Conservation (phyloP, 1,140 invertebrate species). For the Chlorops oryzae region DNA sequence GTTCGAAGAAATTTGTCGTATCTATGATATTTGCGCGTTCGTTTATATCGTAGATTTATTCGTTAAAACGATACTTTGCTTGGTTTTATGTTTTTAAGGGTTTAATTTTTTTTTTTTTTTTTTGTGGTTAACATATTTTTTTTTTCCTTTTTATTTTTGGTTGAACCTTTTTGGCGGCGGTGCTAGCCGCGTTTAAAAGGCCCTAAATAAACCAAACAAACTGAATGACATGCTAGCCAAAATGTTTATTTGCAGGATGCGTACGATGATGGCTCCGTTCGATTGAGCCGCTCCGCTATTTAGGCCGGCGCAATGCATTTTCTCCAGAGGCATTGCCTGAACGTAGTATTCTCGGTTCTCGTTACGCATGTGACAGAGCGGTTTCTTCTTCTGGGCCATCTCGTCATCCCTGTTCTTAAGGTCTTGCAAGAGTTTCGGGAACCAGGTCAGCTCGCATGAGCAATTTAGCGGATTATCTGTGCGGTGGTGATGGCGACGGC, state of each 20-base stretch:
- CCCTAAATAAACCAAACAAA: neutral
- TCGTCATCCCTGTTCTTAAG: conserved; percentile 73
- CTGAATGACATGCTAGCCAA: conserved; percentile 28
- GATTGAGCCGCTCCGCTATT: conserved; percentile 47
- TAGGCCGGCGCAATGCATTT: conserved; percentile 72
- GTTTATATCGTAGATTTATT: no score
- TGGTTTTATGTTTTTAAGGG: neutral
- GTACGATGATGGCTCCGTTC: conserved; percentile 37
- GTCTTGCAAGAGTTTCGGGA: conserved; percentile 69
- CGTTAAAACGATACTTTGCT: no score
- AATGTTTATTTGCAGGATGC: conserved; percentile 45
- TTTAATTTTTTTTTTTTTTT: neutral
- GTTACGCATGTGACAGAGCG: conserved; percentile 65
- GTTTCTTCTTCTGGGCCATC: conserved; percentile 77
- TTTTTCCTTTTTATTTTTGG: conserved; percentile 10
- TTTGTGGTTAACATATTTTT: neutral
- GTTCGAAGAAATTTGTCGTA: no score
- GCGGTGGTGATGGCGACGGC: no score
- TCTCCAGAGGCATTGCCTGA: conserved; percentile 69
- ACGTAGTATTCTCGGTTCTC: conserved; percentile 75
- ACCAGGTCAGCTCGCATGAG: conserved; percentile 82
- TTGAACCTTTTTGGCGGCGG: conserved; percentile 13
- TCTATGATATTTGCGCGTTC: no score
- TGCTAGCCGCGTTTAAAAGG: conserved; percentile 15
- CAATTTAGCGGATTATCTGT: conserved; percentile 83